A percentile compares a stretch with the other conserved stretches of the same genome.
Conservation (phyloP, 1,140 invertebrate genomes). For the Drosophila watanabei region DNA sequence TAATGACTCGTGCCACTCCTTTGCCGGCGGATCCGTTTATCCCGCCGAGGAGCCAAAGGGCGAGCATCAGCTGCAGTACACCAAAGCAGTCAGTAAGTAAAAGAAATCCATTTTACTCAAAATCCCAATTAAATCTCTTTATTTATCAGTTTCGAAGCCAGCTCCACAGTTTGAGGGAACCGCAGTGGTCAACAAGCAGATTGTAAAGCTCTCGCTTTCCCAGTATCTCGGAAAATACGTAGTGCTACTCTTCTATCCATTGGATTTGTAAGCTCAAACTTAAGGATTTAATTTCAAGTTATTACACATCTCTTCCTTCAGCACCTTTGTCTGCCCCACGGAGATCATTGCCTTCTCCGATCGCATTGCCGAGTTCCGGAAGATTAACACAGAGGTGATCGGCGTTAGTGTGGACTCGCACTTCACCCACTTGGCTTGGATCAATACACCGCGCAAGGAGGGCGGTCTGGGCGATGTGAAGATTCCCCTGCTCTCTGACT, state of each 20-base stretch:
- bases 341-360: constrained; percentile 98
- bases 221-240: constrained; percentile 98
- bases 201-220: constrained; percentile 94
- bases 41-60: constrained; percentile 91
- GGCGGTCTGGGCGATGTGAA: constrained; percentile 95
- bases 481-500: constrained; percentile 95
- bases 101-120: not conserved
- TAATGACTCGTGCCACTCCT: constrained; percentile 92
- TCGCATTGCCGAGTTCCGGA: constrained; percentile 93
- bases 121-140: not conserved
- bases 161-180: constrained; percentile 94
- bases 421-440: constrained; percentile 98
- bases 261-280: constrained; percentile 95
- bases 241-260: constrained; percentile 98
- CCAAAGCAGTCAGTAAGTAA: constrained; percentile 97
- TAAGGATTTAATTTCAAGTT: not conserved
- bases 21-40: constrained; percentile 94
- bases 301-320: constrained; percentile 85
- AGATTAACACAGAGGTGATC: constrained; percentile 95
- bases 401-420: constrained; percentile 98
- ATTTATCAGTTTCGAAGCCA: constrained; percentile 93
- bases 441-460: constrained; percentile 95
- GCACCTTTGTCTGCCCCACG: constrained; percentile 98
- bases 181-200: constrained; percentile 96
- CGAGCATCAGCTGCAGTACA: constrained; percentile 96